Percentiles rank a stretch among this genome's conserved stretches.
phyloP scores from a whole-genome alignment of 1,140 invertebrate genomes.

The Dendroctonus ponderosae region DNA sequence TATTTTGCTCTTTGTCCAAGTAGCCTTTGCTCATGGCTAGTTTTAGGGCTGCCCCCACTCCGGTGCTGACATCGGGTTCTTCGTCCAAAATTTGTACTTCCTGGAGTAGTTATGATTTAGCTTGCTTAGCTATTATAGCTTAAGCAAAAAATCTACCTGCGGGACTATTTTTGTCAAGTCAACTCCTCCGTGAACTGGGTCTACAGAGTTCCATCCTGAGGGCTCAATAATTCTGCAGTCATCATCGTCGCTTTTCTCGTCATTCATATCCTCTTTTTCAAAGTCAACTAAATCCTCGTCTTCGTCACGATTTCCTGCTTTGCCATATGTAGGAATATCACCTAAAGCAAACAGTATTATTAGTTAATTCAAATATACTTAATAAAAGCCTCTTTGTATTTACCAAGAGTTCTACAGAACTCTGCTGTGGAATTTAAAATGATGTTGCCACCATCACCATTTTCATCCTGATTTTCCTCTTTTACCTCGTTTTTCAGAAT shows the following conservation, averaged over 20 bases:
- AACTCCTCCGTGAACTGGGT: conserved; percentile 45
- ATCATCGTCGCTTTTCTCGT: conserved; percentile 41
- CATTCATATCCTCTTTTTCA: conserved; percentile 41
- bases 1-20: conserved; percentile 78
- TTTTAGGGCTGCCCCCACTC: conserved; percentile 87
- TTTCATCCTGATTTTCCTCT: conserved; percentile 51
- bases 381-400: neutral
- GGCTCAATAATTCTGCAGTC: conserved; percentile 47
- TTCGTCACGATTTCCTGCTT: conserved; percentile 84
- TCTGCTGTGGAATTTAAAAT: conserved; percentile 92
- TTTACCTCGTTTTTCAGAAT: conserved; percentile 51
- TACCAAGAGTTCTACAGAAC: conserved; percentile 85
- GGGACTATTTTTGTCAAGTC: conserved; percentile 21
- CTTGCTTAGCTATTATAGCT: conserved; percentile 40
- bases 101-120: conserved; percentile 44
- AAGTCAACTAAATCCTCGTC: conserved; percentile 73
- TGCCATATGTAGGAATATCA: conserved; percentile 91
- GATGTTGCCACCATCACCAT: conserved; percentile 61
- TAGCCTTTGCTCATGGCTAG: conserved; percentile 96
- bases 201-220: conserved; percentile 54
- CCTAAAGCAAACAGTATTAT: conserved; percentile 47
- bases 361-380: neutral
- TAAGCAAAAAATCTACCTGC: conserved; percentile 9
- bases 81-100: conserved; percentile 84
- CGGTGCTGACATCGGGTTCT: conserved; percentile 90